Percentiles rank a stretch among this genome's conserved stretches.
Evolutionary conservation across 2,888 invertebrate genomes (phyloP).

Genomic region (Drosophila anceps): DNA sequence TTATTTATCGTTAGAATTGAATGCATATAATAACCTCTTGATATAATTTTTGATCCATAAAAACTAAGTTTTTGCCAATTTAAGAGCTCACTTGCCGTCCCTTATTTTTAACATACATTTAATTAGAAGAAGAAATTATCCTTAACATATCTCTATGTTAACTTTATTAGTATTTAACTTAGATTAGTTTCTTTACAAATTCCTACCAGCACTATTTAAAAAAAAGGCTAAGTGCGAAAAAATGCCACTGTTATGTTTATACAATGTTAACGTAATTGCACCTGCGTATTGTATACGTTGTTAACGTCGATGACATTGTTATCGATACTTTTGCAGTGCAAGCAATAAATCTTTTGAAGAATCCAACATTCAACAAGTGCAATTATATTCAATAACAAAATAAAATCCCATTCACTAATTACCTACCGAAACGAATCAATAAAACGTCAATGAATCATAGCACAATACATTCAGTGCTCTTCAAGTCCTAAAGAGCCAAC

Average conservation of each 20-base stretch:
- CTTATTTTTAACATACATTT: too few relatives aligned
- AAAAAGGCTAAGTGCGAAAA: too few relatives aligned
- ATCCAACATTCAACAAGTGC: conserved; percentile 56
- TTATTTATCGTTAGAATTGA: too few relatives aligned
- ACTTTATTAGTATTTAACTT: too few relatives aligned
- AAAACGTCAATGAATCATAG: conserved; percentile 30
- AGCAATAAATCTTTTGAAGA: conserved; percentile 11
- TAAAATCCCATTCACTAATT: conserved; percentile 9
- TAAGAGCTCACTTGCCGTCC: too few relatives aligned
- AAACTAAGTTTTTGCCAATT: too few relatives aligned
- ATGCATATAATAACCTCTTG: too few relatives aligned
- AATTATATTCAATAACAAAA: conserved; percentile 39
- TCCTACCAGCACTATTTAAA: too few relatives aligned
- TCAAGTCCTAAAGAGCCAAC: conserved; percentile 13
- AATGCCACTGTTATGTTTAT: background rate
- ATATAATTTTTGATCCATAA: too few relatives aligned
- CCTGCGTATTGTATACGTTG: conserved; percentile 12
- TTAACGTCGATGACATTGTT: conserved; percentile 10
- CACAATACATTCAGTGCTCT: conserved; percentile 17
- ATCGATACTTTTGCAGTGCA: conserved; percentile 32
- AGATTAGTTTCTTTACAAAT: too few relatives aligned
- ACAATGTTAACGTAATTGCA: background rate
- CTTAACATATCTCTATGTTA: too few relatives aligned
- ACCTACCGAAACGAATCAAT: conserved; percentile 16
- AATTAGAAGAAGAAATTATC: too few relatives aligned